Evolutionary conservation across 2,797 vertebrate genomes (phyloP), one percentile per base, ranked within the genome.

Genomic region (Bradypodion pumilum): DNA sequence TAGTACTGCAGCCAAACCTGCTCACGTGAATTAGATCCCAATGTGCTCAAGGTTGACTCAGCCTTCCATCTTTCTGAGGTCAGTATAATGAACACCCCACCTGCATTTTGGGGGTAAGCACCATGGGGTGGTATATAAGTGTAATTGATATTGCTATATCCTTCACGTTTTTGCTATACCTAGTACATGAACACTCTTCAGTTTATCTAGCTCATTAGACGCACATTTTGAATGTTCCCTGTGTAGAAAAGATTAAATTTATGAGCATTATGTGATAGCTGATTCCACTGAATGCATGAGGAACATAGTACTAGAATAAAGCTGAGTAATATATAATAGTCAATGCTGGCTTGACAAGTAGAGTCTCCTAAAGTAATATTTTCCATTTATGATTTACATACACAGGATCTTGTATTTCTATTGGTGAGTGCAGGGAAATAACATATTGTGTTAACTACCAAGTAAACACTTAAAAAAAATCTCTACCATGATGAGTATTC

Each of bases 391-490:
- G 52, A 56, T 56, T 56, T 16, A 56, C 52, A 21, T 56, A 56
- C 19, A 56, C 4, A 56, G 15, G 16, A 56, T 21, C 19, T 16
- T 56, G 4, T 56, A 56, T 3, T 56, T 0, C 77, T 84, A 60
- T 75, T 37, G 12, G 19, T 29, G 46, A 7, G 74, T 46, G 74
- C 23, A 56, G 52, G 66, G 40, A 90, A 81, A 89, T 78, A 68
- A 12, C 0, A 72, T 81, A 27, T 29, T 12, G 44, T 52, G 52
- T 79, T 80, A 44, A 79, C 2, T 4, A 78, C 1, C 84, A 89
- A 83, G 69, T 86, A 82, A 89, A 23, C 16, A 81, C n/a, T 89
- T 94, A 79, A 82, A 32, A 88, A 90, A 89, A 85, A 73, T 13
- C 77, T 82, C 37, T 72, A 23, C 78, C 68, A 10, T 85, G 86